Conservation (phyloP, 2,797 vertebrate genomes). For the Trematomus bernacchii region DNA sequence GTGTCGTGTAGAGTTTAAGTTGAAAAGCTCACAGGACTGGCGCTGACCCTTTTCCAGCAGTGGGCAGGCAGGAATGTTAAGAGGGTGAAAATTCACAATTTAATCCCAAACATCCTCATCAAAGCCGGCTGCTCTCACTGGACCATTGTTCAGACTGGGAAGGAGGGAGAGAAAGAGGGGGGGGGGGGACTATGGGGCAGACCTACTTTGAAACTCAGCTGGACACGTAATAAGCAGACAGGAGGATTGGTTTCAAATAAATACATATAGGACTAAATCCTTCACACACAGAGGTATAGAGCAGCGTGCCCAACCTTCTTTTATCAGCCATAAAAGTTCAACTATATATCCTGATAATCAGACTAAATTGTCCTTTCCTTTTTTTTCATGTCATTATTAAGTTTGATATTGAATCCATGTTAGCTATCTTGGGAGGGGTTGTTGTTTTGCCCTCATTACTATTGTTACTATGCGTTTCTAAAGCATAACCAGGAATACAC, state of each 20-base stretch:
- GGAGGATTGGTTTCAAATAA: no score
- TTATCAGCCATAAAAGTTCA: background rate
- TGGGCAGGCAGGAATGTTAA: constrained; percentile 77
- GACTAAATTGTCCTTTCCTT: background rate
- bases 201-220: no score
- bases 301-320: fast-evolving
- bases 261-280: no score
- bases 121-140: constrained; percentile 54
- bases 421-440: background rate
- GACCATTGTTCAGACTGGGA: constrained; percentile 53
- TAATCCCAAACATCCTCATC: constrained; percentile 68
- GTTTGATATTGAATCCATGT: background rate
- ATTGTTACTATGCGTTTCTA: no score
- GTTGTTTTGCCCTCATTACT: background rate
- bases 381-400: background rate
- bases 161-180: background rate
- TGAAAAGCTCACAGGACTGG: constrained; percentile 45
- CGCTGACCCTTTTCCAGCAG: constrained; percentile 13
- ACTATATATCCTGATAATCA: background rate
- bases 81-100: constrained; percentile 63
- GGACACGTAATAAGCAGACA: no score
- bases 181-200: no score
- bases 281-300: background rate
- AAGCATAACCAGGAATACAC: no score
- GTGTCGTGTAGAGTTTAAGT: background rate